phyloP scores from a whole-genome alignment of 2,888 invertebrate genomes.

The Steromphala cineraria region DNA sequence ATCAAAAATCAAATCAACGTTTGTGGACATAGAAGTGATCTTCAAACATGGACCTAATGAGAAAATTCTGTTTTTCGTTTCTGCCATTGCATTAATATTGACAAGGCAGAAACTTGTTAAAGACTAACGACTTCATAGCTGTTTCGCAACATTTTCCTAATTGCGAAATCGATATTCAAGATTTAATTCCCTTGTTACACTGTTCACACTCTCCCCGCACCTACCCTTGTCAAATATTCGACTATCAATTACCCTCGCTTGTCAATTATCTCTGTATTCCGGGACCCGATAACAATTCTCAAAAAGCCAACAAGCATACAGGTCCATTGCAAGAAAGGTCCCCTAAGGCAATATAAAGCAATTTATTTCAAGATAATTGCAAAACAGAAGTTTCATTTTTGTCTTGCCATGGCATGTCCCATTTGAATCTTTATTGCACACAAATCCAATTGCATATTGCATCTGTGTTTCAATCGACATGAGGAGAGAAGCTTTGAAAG shows the following conservation, averaged over 20 bases:
- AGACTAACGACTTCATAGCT: too few species aligned
- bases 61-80: too few species aligned
- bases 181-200: too few species aligned
- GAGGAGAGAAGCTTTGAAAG: neutral
- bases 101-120: too few species aligned
- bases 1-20: neutral
- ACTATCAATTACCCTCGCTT: too few species aligned
- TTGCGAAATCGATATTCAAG: too few species aligned
- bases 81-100: too few species aligned
- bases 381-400: neutral
- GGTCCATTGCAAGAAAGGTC: neutral
- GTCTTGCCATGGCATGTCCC: neutral
- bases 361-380: constrained; percentile 1
- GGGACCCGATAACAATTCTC: neutral
- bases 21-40: neutral
- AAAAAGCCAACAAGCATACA: neutral
- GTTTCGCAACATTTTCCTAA: too few species aligned
- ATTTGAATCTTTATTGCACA: neutral
- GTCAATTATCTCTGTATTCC: neutral
- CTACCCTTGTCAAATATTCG: neutral
- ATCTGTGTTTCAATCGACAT: neutral
- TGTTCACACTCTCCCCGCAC: neutral
- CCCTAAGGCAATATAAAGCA: neutral
- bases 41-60: too few species aligned
- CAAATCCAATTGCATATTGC: constrained; percentile 2